A percentile compares a stretch with the other conserved stretches of the same genome.
Evolutionary conservation across 23 tunicate species (phyloP).

Genomic region (Halocynthia roretzi): DNA sequence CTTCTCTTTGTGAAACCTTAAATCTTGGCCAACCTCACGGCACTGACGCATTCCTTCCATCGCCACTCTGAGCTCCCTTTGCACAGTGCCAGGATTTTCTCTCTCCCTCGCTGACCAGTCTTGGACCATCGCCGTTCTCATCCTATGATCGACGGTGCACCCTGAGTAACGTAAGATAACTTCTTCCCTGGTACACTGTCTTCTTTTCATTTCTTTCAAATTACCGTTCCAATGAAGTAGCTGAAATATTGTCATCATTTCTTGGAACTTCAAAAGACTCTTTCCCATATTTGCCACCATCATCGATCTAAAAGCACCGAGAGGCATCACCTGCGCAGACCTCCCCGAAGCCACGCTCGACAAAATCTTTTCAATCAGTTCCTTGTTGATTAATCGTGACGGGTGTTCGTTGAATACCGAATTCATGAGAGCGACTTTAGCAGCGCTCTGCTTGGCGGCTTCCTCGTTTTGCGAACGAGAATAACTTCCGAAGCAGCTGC

Average conservation of each 20-base stretch:
- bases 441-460: conserved; percentile 68
- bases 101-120: conserved; percentile 54
- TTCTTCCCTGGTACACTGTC: conserved; percentile 51
- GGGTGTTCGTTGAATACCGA: conserved; percentile 91
- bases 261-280: conserved; percentile 67
- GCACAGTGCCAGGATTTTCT: conserved; percentile 23
- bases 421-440: conserved; percentile 77
- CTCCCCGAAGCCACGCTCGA: conserved; percentile 16
- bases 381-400: conserved; percentile 27
- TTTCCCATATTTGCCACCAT: conserved; percentile 34
- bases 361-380: conserved; percentile 32
- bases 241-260: conserved; percentile 68
- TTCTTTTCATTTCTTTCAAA: conserved; percentile 59
- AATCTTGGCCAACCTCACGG: conserved; percentile 48
- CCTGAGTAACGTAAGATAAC: conserved; percentile 45
- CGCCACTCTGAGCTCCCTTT: conserved; percentile 27
- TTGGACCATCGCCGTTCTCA: conserved; percentile 37
- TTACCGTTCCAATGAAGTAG: conserved; percentile 90
- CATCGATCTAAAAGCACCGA: conserved; percentile 45
- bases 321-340: conserved; percentile 5
- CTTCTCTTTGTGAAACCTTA: conserved; percentile 67
- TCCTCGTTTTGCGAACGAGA: conserved; percentile 23
- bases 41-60: conserved; percentile 28
- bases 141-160: conserved; percentile 39
- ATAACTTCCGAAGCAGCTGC: conserved; percentile 77